Base-by-base conservation (phyloP, 2,113 vertebrate species). In the Ariopsis seemanni region DNA sequence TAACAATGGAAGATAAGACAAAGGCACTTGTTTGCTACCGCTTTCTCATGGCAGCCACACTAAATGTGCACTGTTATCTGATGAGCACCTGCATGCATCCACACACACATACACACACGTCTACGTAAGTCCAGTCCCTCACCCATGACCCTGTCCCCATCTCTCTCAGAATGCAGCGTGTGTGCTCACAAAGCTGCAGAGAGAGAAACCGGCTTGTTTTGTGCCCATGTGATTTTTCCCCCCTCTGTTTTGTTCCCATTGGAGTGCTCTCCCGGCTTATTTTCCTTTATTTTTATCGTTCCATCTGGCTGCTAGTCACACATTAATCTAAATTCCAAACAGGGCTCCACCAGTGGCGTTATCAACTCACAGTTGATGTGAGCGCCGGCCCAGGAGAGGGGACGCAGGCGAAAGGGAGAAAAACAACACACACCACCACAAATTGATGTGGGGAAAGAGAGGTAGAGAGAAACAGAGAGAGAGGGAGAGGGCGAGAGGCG, bases 301-400 rank as follows among this genome's bases (percentile, higher is more conserved):
- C 88, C 91, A 90, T 92, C 91, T 90, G 83, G 88, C 91, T 86
- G 87, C 88, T 79, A 87, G 90, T 91, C 90, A 88, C 90, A 90
- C 90, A 89, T 90, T 93, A 89, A 91, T 93, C 90, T 91, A 89
- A 91, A 93, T 91, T 91, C 89, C 89, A 89, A 87, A 88, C 90
- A 86, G 84, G 90, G 88, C 85, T 89, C 86, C 87, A 85, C 85
- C 83, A 71, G 77, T 86, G 82, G 88, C 72, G 89, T 91, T 93
- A 91, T 92, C 91, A 91, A 85, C 90, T 88, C 86, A 75, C 80
- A 78, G 89, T 85, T 90, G 88, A 92, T 88, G 90, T 65, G 86
- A 86, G 89, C 88, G 63, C 82, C 53, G 67, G 88, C 87, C 90
- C 89, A 85, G 89, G 90, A 93, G 91, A 92, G 88, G 58, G 87